Evolutionary conservation across 2,113 vertebrate species (phyloP), one percentile per base, ranked within the genome.

Genomic region (Megalops atlanticus): DNA sequence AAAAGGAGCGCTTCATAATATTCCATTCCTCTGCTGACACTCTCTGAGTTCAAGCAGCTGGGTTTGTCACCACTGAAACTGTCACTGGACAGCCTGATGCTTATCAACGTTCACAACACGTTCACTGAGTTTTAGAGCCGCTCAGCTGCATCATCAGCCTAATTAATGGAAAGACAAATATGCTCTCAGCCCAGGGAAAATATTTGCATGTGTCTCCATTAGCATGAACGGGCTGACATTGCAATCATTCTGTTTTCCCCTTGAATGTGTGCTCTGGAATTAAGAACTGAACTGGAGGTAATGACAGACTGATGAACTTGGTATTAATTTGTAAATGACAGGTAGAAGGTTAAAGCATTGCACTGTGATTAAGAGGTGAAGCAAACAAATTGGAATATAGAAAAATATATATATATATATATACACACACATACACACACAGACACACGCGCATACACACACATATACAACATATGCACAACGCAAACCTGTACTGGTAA

Each of bases 101-200:
- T 36, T 35, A 70, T 70, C 35, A 10, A 33, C 68, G 18, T 16
- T 36, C 69, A 18, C 12, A 27, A 38, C 69, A 38, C 69, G 69
- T 71, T 33, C 69, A 2, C 27, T n/a, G 21, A 58, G 68, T 70
- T 16, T 35, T 11, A 36, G 33, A 36, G 68, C 27, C 68, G 68
- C 33, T 18, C 35, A 38, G 14, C 69, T 71, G 69, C 33, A 16
- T 35, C 35, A 38, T 38, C 69, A 38, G 31, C 33, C 35, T 71
- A 71, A 71, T 71, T 71, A 71, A 70, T 70, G 68, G 31, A 71
- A 38, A 5, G 69, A 33, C 11, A 71, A 4, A 71, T 33, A 71
- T 18, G 15, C 69, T 4, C 35, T 36, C 35, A 36, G 69, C 31
- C 69, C 6, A 38, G 69, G 69, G 33, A 33, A 71, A 14, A 71